Base-by-base conservation (phyloP, 1,140 invertebrate species). In the Euwallacea fornicatus region DNA sequence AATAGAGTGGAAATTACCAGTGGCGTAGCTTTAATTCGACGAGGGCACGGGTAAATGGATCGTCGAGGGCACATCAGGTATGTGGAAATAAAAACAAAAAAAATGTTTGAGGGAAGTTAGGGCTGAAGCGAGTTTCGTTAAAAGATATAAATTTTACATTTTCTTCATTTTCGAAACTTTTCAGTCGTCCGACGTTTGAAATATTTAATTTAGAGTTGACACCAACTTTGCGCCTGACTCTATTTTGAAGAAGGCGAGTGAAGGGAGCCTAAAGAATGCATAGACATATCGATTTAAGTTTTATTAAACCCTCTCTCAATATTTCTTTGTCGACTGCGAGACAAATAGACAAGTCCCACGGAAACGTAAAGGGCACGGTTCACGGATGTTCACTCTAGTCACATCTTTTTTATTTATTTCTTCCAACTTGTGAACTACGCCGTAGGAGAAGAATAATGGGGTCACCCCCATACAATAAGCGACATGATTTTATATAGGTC, bases 201-300 rank as follows among this genome's bases (percentile, higher is more conserved):
- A 72, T 72, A 72, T 72, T 72, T 72, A 72, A 72, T 72, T 72
- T 72, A 67, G 65, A 72, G 60, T 67, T 72, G 70, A 72, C 70
- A 72, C 70, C 70, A 72, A 72, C 64, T 72, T 72, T 67, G 70
- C 53, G 47, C 69, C 42, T 33, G 43, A 42, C 13, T 41, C 58
- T 67, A 72, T 72, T 72, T 67, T 67, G 70, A 72, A 60, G 65
- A 71, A 65, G 63, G 16, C 21, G 21, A 33, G 21, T 33, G 59
- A 63, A 50, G 54, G 13, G 59, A 42, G 33, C 64, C 64, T 72
- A 67, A 66, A 67, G 65, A 72, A 72, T 72, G 70, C 70, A 72
- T 72, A 72, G 70, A 66, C 59, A 67, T 67, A 72, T 72, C 70
- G 70, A 72, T 72, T 72, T 72, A 67, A 62, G 56, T 72, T 72